These are phyloP conservation scores for Apogon hyalosoma DNA, from an alignment of 2,797 vertebrate species.

Conservation along the genomic window DNA sequence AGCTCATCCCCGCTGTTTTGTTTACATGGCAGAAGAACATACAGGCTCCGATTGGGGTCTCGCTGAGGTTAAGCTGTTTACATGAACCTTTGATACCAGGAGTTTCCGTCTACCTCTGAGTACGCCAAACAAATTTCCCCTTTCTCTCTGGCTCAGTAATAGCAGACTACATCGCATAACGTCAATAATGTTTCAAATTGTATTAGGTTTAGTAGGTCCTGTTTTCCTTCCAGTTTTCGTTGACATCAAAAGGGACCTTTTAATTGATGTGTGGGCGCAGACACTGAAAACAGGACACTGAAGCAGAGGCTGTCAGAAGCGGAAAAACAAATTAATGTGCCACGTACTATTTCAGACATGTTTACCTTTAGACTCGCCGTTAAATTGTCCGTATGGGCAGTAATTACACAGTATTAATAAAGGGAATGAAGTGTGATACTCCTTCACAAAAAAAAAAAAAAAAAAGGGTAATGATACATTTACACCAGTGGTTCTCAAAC, in stretches of 20 bases:
- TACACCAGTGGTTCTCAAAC: too few relatives aligned
- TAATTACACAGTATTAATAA: too few relatives aligned
- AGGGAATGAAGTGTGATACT: too few relatives aligned
- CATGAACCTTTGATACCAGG: conserved; percentile 33
- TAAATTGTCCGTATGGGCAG: not conserved
- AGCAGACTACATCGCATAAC: not conserved
- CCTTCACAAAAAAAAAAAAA: too few relatives aligned
- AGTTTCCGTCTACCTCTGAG: conserved; percentile 15
- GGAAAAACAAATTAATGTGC: not conserved
- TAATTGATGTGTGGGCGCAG: not conserved
- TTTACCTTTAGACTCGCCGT: not conserved
- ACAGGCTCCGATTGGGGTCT: not conserved
- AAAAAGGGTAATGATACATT: too few relatives aligned
- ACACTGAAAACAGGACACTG: not conserved
- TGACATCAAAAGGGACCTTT: not conserved
- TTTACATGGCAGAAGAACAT: conserved; percentile 26
- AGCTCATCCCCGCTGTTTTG: conserved; percentile 19
- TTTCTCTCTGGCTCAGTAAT: not conserved
- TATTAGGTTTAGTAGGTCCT: not conserved
- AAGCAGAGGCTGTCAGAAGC: not conserved
- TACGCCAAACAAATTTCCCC: conserved; percentile 36
- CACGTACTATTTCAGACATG: not conserved
- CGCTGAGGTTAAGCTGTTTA: conserved; percentile 43
- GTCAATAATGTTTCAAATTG: conserved; percentile 3
- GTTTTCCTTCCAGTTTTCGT: not conserved